Evolutionary conservation across 2,113 vertebrate genomes (phyloP).

Genomic region (Fulica atra): DNA sequence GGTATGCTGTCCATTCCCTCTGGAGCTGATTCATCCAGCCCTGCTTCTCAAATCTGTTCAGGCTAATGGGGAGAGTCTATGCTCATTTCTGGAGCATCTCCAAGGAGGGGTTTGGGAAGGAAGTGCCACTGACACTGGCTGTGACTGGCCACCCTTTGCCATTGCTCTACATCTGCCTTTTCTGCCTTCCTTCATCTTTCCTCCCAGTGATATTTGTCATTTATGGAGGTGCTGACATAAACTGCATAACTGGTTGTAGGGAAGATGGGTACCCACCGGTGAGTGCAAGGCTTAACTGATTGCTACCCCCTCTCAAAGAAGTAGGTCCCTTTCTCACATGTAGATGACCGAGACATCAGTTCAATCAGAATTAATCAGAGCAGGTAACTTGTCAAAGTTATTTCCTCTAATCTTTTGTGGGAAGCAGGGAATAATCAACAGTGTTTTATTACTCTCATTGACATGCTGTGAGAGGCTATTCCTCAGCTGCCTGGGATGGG

Average conservation of each 20-base stretch:
- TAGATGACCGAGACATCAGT: neutral
- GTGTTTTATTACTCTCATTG: neutral
- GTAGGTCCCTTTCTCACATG: neutral
- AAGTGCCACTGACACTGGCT: neutral
- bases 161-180: neutral
- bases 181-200: neutral
- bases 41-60: neutral
- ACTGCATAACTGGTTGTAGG: neutral
- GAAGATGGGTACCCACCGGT: fast-evolving
- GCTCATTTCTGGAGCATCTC: neutral
- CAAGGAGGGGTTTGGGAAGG: fast-evolving
- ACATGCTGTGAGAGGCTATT: neutral
- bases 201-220: neutral
- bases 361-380: neutral
- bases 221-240: neutral
- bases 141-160: neutral
- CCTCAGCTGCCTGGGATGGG: neutral
- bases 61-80: fast-evolving
- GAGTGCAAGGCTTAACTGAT: fast-evolving
- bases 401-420: neutral
- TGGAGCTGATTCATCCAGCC: neutral
- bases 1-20: neutral
- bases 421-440: neutral
- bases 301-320: neutral
- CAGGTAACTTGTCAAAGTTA: neutral